Conservation (phyloP, 1,140 invertebrate genomes). For the Cotesia vestalis region DNA sequence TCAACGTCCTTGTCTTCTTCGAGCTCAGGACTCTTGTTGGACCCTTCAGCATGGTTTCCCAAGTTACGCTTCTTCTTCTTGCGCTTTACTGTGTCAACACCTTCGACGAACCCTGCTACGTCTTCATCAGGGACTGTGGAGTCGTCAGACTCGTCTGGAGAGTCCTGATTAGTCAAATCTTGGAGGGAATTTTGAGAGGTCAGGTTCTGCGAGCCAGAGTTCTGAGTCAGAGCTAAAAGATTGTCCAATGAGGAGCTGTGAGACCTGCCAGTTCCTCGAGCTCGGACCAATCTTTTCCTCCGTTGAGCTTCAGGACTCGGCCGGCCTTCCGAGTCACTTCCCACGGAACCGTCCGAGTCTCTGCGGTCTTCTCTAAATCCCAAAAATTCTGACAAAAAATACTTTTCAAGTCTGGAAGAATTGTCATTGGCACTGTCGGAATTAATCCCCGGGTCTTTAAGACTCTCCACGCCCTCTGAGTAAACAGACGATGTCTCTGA, state of each 20-base stretch:
- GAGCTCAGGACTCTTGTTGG: conserved; percentile 68
- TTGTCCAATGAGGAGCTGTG: conserved; percentile 84
- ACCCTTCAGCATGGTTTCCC: conserved; percentile 53
- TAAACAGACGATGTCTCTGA: conserved; percentile 90
- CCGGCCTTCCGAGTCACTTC: conserved; percentile 86
- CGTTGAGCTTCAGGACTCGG: conserved; percentile 84
- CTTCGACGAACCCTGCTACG: conserved; percentile 72
- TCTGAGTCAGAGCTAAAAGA: conserved; percentile 69
- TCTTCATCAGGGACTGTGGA: conserved; percentile 78
- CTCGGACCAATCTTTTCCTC: conserved; percentile 79
- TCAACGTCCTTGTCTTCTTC: conserved; percentile 59
- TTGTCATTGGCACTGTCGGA: conserved; percentile 75
- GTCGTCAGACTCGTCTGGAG: conserved; percentile 71
- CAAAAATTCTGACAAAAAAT: conserved; percentile 87
- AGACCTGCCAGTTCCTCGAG: conserved; percentile 80
- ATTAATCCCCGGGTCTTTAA: conserved; percentile 63
- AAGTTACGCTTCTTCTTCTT: conserved; percentile 75
- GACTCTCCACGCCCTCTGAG: conserved; percentile 81
- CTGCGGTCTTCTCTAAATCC: conserved; percentile 77
- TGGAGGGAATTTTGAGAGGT: conserved; percentile 66
- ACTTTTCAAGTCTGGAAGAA: conserved; percentile 87
- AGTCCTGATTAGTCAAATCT: conserved; percentile 56
- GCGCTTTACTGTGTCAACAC: conserved; percentile 84
- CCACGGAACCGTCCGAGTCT: conserved; percentile 82
- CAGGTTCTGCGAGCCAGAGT: conserved; percentile 36